A percentile compares a stretch with the other conserved stretches of the same genome.
Conservation (phyloP, 1,140 invertebrate species). For the Dryas iulia region DNA sequence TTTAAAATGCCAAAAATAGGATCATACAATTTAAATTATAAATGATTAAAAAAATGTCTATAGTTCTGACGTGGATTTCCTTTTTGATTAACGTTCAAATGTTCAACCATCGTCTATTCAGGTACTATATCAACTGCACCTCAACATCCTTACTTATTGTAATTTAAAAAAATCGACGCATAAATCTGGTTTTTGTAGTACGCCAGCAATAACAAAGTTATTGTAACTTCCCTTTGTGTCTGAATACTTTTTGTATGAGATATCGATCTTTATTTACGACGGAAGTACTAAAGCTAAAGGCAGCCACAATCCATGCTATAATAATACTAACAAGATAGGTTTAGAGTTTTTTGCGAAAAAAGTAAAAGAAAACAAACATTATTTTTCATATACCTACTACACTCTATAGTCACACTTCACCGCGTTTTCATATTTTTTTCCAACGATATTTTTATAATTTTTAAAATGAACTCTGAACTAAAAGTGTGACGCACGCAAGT, state of each 20-base stretch:
- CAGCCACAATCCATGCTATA: background rate
- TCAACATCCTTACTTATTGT: background rate
- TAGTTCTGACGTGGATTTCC: too few relatives aligned
- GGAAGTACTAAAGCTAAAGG: background rate
- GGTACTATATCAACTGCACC: background rate
- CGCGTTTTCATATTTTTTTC: background rate
- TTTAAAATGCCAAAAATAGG: too few relatives aligned
- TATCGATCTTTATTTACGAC: conserved; percentile 1
- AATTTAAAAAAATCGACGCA: background rate
- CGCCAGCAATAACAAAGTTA: background rate
- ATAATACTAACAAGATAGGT: background rate
- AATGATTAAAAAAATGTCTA: too few relatives aligned
- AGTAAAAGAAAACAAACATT: background rate
- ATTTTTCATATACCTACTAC: background rate
- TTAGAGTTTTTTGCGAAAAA: background rate
- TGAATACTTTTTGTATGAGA: background rate
- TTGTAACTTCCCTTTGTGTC: background rate
- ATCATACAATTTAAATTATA: too few relatives aligned
- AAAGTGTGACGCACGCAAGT: conserved; percentile 12
- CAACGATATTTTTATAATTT: conserved; percentile 5
- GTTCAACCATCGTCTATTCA: too few relatives aligned
- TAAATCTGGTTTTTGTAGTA: background rate
- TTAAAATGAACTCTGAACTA: conserved; percentile 13
- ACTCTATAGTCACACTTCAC: background rate
- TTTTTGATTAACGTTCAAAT: too few relatives aligned